Percentiles rank a stretch among this genome's conserved stretches.
phyloP scores from a whole-genome alignment of 2,888 invertebrate genomes.

The Pardosa pseudoannulata region DNA sequence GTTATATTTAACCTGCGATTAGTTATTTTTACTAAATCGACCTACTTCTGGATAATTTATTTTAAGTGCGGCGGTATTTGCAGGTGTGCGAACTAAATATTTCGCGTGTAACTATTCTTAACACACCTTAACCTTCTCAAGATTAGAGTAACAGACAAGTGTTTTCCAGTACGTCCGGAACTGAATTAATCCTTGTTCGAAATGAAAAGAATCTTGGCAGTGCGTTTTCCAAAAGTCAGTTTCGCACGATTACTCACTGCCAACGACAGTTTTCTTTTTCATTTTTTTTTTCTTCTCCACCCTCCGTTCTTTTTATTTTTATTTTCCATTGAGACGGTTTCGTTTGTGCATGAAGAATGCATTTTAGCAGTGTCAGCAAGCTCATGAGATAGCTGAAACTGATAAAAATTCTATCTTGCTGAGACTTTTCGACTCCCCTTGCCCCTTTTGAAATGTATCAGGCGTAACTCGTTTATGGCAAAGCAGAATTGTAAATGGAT shows the following conservation, averaged over 20 bases:
- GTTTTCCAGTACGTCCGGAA: background rate
- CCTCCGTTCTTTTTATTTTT: too few relatives aligned
- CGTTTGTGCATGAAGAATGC: background rate
- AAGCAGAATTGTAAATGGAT: too few relatives aligned
- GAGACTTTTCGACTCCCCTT: too few relatives aligned
- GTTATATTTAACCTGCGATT: too few relatives aligned
- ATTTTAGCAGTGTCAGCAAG: background rate
- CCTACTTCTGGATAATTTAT: background rate
- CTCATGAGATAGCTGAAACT: background rate
- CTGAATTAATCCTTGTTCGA: conserved; percentile 17
- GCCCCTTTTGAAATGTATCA: too few relatives aligned
- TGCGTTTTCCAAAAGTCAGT: background rate
- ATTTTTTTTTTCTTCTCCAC: too few relatives aligned
- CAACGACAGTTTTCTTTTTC: background rate
- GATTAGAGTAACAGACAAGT: background rate
- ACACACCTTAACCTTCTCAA: conserved; percentile 7
- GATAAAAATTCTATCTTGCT: too few relatives aligned
- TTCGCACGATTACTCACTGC: conserved; percentile 33
- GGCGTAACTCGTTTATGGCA: too few relatives aligned
- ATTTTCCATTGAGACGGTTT: background rate
- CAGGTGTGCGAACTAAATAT: background rate
- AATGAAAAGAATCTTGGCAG: conserved; percentile 27
- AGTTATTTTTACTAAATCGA: background rate
- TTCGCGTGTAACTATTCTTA: conserved; percentile 1
- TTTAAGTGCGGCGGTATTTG: background rate